phyloP scores from a whole-genome alignment of 2,797 vertebrate genomes.

The Notolepis coatsorum region DNA sequence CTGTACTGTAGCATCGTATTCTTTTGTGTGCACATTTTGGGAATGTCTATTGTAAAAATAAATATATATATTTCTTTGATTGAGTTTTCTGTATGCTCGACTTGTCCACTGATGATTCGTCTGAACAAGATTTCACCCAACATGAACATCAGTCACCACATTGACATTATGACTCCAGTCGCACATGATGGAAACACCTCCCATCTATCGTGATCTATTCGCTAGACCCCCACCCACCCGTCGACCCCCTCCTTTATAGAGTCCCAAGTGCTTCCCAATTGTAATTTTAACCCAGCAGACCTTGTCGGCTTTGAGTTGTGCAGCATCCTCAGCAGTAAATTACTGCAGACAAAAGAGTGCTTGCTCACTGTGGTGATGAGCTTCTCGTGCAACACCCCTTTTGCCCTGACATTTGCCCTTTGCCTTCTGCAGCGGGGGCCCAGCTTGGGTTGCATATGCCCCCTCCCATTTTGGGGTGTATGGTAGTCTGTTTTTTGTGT shows the following conservation, averaged over 20 bases:
- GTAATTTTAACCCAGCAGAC: constrained; percentile 27
- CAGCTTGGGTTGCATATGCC: not conserved
- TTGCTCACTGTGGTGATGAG: constrained; percentile 29
- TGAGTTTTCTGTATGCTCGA: no score
- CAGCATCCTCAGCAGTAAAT: constrained; percentile 48
- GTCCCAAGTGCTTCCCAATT: constrained; percentile 26
- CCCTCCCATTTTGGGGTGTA: constrained; percentile 2
- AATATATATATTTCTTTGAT: no score
- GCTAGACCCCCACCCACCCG: constrained; percentile 10
- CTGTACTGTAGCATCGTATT: no score
- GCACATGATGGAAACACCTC: constrained; percentile 43
- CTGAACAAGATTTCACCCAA: no score
- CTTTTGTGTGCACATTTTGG: no score
- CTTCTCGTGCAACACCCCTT: constrained; percentile 34
- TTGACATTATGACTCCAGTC: not conserved
- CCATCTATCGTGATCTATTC: constrained; percentile 52
- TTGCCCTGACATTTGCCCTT: constrained; percentile 49
- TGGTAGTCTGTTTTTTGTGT: constrained; percentile 2
- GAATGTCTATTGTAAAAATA: no score
- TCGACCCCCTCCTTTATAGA: constrained; percentile 29
- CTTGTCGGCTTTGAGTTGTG: constrained; percentile 35
- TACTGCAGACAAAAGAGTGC: constrained; percentile 40
- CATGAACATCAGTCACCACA: no score
- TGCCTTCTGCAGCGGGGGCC: constrained; percentile 17
- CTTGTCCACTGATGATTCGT: no score